Conservation (phyloP, 2,888 invertebrate species). For the Harpalus rubripes region DNA sequence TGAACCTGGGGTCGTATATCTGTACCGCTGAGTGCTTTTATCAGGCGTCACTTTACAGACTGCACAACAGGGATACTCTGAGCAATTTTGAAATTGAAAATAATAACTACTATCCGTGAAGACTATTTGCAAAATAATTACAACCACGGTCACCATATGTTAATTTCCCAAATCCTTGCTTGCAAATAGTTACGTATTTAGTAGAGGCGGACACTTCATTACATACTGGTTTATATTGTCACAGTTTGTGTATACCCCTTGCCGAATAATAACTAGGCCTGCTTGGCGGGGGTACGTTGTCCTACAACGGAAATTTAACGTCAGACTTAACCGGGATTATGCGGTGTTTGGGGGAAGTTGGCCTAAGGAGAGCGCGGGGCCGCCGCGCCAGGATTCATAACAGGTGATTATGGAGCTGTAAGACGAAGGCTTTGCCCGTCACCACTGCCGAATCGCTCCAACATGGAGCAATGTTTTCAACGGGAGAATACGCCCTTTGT, state of each 20-base stretch:
- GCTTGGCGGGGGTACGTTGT: slow-evolving; percentile 41
- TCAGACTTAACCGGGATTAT: slow-evolving; percentile 65
- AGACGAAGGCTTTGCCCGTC: slow-evolving; percentile 52
- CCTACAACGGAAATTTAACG: slow-evolving; percentile 66
- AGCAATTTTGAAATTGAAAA: too few relatives aligned
- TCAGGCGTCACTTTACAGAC: too few relatives aligned
- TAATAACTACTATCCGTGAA: too few relatives aligned
- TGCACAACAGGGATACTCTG: too few relatives aligned
- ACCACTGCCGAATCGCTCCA: slow-evolving; percentile 2
- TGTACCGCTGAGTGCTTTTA: too few relatives aligned
- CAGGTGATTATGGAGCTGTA: slow-evolving; percentile 60
- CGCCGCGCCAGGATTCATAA: slow-evolving; percentile 53
- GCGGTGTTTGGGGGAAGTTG: slow-evolving; percentile 63
- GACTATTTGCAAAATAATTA: too few relatives aligned
- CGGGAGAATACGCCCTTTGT: neutral
- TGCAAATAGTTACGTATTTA: slow-evolving; percentile 42
- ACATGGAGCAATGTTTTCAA: slow-evolving; percentile 9
- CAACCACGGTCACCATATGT: neutral
- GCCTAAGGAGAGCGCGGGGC: slow-evolving; percentile 23
- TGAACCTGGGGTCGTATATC: too few relatives aligned
- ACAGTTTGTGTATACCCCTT: slow-evolving; percentile 22
- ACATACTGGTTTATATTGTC: slow-evolving; percentile 63
- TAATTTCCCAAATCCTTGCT: slow-evolving; percentile 20
- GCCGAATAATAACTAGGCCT: slow-evolving; percentile 24
- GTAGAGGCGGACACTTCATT: slow-evolving; percentile 55